Conservation (phyloP, 1,140 invertebrate genomes). For the Hycleus cichorii region DNA sequence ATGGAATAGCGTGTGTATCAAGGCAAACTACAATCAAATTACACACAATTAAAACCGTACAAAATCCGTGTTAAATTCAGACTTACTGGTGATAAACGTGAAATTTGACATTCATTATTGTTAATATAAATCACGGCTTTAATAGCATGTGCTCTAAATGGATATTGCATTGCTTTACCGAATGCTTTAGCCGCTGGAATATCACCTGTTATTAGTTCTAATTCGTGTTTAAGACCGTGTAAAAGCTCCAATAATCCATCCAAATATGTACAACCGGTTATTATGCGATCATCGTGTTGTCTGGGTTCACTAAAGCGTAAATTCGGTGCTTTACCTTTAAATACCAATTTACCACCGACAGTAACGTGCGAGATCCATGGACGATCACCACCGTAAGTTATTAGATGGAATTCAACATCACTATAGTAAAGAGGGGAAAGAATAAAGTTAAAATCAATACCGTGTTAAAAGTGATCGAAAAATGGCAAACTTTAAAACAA, state of each 20-base stretch:
- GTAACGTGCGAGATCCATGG: slow-evolving; percentile 52
- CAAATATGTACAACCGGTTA: slow-evolving; percentile 2
- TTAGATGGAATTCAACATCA: slow-evolving; percentile 51
- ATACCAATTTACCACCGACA: slow-evolving; percentile 46
- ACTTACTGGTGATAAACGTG: slow-evolving; percentile 27
- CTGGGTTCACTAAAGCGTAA: slow-evolving; percentile 44
- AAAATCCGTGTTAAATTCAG: slow-evolving; percentile 1
- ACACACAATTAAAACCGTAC: slow-evolving; percentile 44
- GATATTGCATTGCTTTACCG: slow-evolving; percentile 49
- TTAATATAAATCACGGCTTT: slow-evolving; percentile 51
- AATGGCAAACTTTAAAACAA: too few species aligned
- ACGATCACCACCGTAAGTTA: slow-evolving; percentile 49
- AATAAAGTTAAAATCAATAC: too few species aligned
- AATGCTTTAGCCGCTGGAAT: slow-evolving; percentile 46
- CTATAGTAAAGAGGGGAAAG: slow-evolving; percentile 21
- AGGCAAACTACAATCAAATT: slow-evolving; percentile 33
- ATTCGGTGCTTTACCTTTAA: slow-evolving; percentile 47
- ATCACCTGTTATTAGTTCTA: slow-evolving; percentile 22
- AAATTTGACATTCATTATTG: slow-evolving; percentile 28
- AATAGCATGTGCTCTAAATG: slow-evolving; percentile 52
- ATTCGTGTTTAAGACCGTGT: slow-evolving; percentile 15
- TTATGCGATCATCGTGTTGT: slow-evolving; percentile 1
- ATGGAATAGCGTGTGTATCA: background rate
- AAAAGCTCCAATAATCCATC: slow-evolving; percentile 1
- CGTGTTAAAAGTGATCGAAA: too few species aligned